These are phyloP conservation scores for Prionace glauca DNA, from an alignment of 2,797 vertebrate species.

Conservation along the genomic window DNA sequence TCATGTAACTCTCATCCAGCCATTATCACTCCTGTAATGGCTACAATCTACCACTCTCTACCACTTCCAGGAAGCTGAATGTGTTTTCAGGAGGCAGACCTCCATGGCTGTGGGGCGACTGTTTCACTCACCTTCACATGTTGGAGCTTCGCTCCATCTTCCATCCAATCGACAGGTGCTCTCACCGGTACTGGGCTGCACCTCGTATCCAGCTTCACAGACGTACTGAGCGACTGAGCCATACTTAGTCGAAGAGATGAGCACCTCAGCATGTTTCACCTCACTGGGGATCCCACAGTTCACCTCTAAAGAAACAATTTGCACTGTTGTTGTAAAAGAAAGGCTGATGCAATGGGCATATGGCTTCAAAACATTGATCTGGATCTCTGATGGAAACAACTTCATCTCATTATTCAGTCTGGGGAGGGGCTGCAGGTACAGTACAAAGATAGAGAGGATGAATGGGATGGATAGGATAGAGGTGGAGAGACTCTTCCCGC, in stretches of 20 bases:
- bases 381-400: not conserved
- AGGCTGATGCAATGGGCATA: not conserved
- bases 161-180: constrained; percentile 73
- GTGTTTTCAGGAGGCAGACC: not conserved
- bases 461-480: no score
- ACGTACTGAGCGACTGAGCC: constrained; percentile 73
- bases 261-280: constrained; percentile 72
- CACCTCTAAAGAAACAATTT: constrained; percentile 56
- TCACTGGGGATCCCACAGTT: constrained; percentile 73
- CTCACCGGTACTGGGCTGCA: constrained; percentile 63
- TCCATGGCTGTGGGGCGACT: not conserved
- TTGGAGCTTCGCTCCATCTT: constrained; percentile 77
- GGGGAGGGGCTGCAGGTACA: not conserved
- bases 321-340: not conserved
- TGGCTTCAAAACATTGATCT: not conserved
- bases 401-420: not conserved
- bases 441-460: not conserved
- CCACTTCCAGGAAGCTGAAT: not conserved
- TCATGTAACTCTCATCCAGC: not conserved
- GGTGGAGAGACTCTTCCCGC: no score
- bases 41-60: not conserved
- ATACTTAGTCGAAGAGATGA: constrained; percentile 68
- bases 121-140: constrained; percentile 68
- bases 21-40: not conserved
- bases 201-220: constrained; percentile 70